Conservation (phyloP, 2,113 vertebrate genomes). For the Coturnix japonica region DNA sequence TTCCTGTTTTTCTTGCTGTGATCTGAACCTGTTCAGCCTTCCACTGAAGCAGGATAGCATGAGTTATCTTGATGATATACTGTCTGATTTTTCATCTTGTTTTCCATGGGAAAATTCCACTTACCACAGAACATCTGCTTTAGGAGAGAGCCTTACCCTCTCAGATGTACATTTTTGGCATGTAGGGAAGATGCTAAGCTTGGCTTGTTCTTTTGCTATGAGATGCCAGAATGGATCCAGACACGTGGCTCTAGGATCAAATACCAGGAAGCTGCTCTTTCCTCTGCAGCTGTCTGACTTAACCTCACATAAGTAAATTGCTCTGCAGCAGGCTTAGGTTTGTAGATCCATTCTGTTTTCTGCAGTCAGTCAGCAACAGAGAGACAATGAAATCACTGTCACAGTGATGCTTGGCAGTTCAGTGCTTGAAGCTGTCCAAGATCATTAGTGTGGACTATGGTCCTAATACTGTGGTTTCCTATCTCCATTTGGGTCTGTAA, state of each 20-base stretch:
- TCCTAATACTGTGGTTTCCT: neutral
- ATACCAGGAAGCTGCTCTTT: neutral
- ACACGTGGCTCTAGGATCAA: neutral
- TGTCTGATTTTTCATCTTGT: neutral
- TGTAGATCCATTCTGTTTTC: neutral
- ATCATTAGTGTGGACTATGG: neutral
- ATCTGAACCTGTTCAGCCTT: neutral
- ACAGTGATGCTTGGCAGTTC: neutral
- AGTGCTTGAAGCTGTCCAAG: neutral
- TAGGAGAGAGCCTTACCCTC: neutral
- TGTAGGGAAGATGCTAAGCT: neutral
- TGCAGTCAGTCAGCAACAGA: neutral
- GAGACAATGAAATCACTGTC: neutral
- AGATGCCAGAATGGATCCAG: neutral
- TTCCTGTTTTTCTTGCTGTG: neutral
- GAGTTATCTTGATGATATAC: neutral
- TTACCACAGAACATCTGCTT: neutral
- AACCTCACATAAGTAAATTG: neutral
- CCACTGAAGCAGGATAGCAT: neutral
- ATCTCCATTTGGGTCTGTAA: neutral
- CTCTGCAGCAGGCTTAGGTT: accelerated
- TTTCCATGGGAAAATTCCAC: neutral
- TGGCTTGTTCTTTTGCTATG: neutral
- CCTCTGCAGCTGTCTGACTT: neutral
- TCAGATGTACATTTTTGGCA: neutral